These are phyloP conservation scores for Cheilosia grossa DNA, from an alignment of 2,888 invertebrate species.

Conservation along the genomic window DNA sequence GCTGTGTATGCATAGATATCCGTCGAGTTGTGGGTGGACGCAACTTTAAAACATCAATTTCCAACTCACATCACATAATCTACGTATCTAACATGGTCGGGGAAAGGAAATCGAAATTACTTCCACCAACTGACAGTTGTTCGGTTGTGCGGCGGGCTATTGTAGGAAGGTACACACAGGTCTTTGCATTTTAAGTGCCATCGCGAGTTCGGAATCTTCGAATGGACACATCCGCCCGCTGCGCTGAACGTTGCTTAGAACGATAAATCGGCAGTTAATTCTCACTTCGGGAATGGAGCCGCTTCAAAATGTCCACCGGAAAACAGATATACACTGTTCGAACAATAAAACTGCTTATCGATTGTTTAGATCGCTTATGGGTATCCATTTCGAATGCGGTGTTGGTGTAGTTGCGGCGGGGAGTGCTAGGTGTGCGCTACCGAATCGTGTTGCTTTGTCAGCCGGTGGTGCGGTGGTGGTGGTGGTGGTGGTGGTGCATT, in stretches of 20 bases:
- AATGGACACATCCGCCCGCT: conserved; percentile 61
- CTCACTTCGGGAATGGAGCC: conserved; percentile 53
- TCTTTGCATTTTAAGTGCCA: conserved; percentile 63
- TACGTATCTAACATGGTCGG: conserved; percentile 44
- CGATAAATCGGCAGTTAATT: conserved; percentile 68
- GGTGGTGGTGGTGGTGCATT: conserved; percentile 24
- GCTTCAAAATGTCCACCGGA: conserved; percentile 58
- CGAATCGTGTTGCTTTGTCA: conserved; percentile 60
- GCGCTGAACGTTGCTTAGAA: conserved; percentile 34
- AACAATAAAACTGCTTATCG: conserved; percentile 63
- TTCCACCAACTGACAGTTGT: conserved; percentile 35
- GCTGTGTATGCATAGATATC: conserved; percentile 2
- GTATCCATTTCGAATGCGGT: conserved; percentile 56
- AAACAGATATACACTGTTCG: conserved; percentile 41
- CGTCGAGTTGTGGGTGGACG: conserved; percentile 49
- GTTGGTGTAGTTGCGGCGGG: conserved; percentile 9
- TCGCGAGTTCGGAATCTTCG: conserved; percentile 34
- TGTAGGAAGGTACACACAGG: not conserved
- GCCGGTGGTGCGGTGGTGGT: conserved; percentile 21
- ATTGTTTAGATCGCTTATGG: conserved; percentile 37
- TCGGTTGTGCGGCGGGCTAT: not conserved
- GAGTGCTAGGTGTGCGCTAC: conserved; percentile 56
- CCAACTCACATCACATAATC: conserved; percentile 59
- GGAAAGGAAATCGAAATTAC: conserved; percentile 65
- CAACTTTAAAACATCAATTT: conserved; percentile 57